A percentile compares a stretch with the other conserved stretches of the same genome.
phyloP scores from a whole-genome alignment of 1,140 invertebrate species.

The Ips nitidus region DNA sequence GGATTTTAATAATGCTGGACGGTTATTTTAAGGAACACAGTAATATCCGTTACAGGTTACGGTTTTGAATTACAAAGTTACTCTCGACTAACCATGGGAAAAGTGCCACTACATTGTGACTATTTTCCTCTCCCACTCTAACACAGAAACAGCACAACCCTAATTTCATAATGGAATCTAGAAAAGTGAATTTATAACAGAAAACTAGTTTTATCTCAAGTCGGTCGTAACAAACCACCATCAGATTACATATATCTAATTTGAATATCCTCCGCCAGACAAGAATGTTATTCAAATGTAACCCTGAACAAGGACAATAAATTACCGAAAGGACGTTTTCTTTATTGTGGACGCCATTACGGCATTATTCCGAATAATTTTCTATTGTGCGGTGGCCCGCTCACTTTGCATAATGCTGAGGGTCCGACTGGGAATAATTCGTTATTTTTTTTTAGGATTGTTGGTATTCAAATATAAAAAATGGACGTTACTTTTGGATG shows the following conservation, averaged over 20 bases:
- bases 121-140: neutral
- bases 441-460: neutral
- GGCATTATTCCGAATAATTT: slow-evolving; percentile 32
- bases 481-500: no score
- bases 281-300: slow-evolving; percentile 33
- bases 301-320: slow-evolving; percentile 21
- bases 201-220: slow-evolving; percentile 34
- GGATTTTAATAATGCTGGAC: neutral
- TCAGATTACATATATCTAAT: slow-evolving; percentile 23
- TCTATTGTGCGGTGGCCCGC: slow-evolving; percentile 28
- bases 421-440: slow-evolving; percentile 6
- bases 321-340: slow-evolving; percentile 21
- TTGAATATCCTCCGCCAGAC: slow-evolving; percentile 32
- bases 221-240: slow-evolving; percentile 12
- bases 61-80: neutral
- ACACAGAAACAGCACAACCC: neutral
- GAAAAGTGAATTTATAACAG: slow-evolving; percentile 20
- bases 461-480: no score
- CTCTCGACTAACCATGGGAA: neutral
- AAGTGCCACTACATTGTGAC: neutral
- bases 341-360: slow-evolving; percentile 32
- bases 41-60: neutral
- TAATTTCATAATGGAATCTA: slow-evolving; percentile 24
- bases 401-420: slow-evolving; percentile 27
- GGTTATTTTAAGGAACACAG: neutral